Evolutionary conservation across 2,113 vertebrate genomes (phyloP).

Genomic region (Saccopteryx leptura): DNA sequence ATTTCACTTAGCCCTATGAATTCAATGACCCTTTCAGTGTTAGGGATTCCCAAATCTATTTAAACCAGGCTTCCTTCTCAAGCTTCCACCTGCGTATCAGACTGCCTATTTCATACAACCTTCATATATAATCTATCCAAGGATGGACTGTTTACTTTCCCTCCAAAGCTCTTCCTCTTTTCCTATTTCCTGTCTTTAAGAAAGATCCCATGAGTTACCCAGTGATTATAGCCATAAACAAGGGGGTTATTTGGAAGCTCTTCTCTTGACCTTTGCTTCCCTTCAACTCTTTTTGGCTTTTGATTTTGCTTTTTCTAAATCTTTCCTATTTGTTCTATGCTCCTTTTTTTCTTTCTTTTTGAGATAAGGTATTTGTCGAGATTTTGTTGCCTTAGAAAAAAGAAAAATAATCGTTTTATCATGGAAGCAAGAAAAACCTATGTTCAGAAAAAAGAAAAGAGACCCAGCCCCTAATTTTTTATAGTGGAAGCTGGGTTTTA

Average conservation of each 20-base stretch:
- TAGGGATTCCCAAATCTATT: neutral
- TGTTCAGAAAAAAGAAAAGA: neutral
- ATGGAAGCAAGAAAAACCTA: neutral
- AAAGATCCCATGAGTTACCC: neutral
- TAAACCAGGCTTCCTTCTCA: neutral
- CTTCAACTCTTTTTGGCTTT: neutral
- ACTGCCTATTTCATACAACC: neutral
- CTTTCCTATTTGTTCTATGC: neutral
- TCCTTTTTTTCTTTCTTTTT: neutral
- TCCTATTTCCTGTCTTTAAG: neutral
- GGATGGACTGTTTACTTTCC: neutral
- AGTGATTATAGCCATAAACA: neutral
- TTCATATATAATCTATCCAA: neutral
- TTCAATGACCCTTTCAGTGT: neutral
- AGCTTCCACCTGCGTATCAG: neutral
- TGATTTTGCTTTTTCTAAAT: constrained; percentile 37
- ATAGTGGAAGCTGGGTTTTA: neutral
- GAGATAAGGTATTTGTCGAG: neutral
- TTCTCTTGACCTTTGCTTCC: neutral
- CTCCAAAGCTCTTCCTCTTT: neutral
- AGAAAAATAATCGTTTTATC: constrained; percentile 12
- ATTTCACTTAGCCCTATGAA: neutral
- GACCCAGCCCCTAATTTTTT: neutral
- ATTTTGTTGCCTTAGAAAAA: constrained; percentile 41
- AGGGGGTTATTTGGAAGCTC: neutral